phyloP scores from a whole-genome alignment of 2,888 invertebrate species.

The Chromoteleia sp. region DNA sequence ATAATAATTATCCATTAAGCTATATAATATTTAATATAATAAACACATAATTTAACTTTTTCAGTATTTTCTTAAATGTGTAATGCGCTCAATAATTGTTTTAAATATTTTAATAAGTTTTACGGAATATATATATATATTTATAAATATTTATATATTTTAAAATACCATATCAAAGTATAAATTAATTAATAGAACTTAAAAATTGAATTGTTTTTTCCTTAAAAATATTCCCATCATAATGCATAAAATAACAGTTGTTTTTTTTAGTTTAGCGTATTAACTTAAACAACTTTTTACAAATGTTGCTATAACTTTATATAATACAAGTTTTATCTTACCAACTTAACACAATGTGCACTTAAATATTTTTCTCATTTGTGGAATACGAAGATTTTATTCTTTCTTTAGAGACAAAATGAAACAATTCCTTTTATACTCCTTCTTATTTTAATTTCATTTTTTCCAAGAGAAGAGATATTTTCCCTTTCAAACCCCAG shows the following conservation, averaged over 20 bases:
- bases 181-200: too few relatives aligned
- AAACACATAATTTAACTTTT: too few relatives aligned
- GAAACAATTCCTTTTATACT: slow-evolving; percentile 21
- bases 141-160: too few relatives aligned
- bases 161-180: too few relatives aligned
- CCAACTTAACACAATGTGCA: slow-evolving; percentile 45
- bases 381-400: slow-evolving; percentile 28
- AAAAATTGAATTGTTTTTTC: too few relatives aligned
- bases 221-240: slow-evolving; percentile 2
- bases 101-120: too few relatives aligned
- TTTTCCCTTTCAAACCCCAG: neutral
- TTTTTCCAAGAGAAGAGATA: slow-evolving; percentile 20
- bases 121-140: too few relatives aligned
- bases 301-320: slow-evolving; percentile 43
- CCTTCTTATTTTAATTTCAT: slow-evolving; percentile 41
- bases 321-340: slow-evolving; percentile 52
- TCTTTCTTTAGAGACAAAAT: slow-evolving; percentile 17
- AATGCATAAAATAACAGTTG: slow-evolving; percentile 28
- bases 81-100: too few relatives aligned
- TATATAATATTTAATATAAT: too few relatives aligned
- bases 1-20: too few relatives aligned
- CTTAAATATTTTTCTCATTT: slow-evolving; percentile 49
- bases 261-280: slow-evolving; percentile 27
- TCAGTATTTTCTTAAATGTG: too few relatives aligned
- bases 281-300: slow-evolving; percentile 47